Percentiles rank a stretch among this genome's conserved stretches.
phyloP scores from a whole-genome alignment of 2,797 vertebrate genomes.

The Sciurus carolinensis region DNA sequence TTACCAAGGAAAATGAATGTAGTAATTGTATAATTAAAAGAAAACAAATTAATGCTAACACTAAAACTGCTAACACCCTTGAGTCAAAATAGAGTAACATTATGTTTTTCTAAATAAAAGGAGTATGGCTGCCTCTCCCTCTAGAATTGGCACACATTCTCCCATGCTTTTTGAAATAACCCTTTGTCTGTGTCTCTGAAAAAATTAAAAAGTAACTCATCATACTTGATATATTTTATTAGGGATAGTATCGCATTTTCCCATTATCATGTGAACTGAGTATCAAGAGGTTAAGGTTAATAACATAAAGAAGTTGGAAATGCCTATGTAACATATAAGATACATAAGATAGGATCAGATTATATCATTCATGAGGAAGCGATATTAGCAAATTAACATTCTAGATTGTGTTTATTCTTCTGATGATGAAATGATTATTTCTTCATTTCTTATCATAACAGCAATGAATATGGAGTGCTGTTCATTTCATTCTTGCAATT shows the following conservation, averaged over 20 bases:
- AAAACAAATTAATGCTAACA: slow-evolving; percentile 79
- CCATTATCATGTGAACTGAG: slow-evolving; percentile 25
- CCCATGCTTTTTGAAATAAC: too few relatives aligned
- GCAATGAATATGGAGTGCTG: not conserved
- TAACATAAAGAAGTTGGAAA: slow-evolving; percentile 13
- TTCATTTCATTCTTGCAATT: not conserved
- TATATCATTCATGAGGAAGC: not conserved
- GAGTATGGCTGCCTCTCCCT: not conserved
- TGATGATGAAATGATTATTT: slow-evolving; percentile 22
- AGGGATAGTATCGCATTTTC: not conserved
- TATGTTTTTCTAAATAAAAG: slow-evolving; percentile 55
- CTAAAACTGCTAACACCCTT: slow-evolving; percentile 68
- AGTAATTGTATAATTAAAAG: slow-evolving; percentile 73
- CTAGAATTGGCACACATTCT: too few relatives aligned
- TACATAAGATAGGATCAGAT: not conserved
- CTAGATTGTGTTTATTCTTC: slow-evolving; percentile 14
- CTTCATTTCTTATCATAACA: slow-evolving; percentile 16
- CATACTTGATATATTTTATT: not conserved
- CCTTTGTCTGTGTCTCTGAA: too few relatives aligned
- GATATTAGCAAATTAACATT: slow-evolving; percentile 6
- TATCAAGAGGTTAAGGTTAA: slow-evolving; percentile 36
- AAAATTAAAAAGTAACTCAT: not conserved
- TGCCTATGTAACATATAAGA: not conserved
- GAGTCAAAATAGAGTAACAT: slow-evolving; percentile 68
- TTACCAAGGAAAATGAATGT: slow-evolving; percentile 71